phyloP scores from a whole-genome alignment of 1,140 invertebrate species.

The Rhynchophorus ferrugineus region DNA sequence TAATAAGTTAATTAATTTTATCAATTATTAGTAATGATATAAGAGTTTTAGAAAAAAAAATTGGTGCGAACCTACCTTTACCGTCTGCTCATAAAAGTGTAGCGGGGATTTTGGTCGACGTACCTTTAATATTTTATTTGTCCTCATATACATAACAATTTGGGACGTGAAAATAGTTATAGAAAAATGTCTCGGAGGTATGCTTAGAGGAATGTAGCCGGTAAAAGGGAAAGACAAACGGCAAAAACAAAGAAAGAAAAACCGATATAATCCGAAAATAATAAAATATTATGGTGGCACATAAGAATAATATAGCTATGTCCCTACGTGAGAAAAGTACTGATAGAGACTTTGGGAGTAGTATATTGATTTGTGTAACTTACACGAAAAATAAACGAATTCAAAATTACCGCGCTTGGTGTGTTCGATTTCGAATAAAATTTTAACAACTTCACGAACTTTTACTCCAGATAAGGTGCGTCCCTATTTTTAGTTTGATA shows the following conservation, averaged over 20 bases:
- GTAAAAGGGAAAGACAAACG: not conserved
- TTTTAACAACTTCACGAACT: conserved; percentile 6
- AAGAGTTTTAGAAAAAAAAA: no score
- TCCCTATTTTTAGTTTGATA: no score
- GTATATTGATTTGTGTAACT: conserved; percentile 20
- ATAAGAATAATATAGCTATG: conserved; percentile 22
- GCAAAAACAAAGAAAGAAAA: conserved; percentile 11
- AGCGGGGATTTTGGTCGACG: no score
- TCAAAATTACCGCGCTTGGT: conserved; percentile 11
- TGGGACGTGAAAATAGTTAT: not conserved
- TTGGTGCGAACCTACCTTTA: no score
- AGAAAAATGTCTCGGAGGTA: not conserved
- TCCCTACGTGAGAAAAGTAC: conserved; percentile 22
- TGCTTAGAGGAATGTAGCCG: not conserved
- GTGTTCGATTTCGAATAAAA: conserved; percentile 12
- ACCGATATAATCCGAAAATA: conserved; percentile 16
- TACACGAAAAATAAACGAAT: conserved; percentile 18
- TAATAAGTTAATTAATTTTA: no score
- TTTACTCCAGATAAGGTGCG: not conserved
- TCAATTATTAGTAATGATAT: no score
- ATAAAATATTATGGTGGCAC: conserved; percentile 20
- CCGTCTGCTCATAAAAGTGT: no score
- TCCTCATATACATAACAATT: no score
- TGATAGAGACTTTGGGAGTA: conserved; percentile 14
- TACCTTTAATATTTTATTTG: no score